These are phyloP conservation scores for Neomorphus geoffroyi DNA, from an alignment of 2,797 vertebrate genomes.

Conservation along the genomic window DNA sequence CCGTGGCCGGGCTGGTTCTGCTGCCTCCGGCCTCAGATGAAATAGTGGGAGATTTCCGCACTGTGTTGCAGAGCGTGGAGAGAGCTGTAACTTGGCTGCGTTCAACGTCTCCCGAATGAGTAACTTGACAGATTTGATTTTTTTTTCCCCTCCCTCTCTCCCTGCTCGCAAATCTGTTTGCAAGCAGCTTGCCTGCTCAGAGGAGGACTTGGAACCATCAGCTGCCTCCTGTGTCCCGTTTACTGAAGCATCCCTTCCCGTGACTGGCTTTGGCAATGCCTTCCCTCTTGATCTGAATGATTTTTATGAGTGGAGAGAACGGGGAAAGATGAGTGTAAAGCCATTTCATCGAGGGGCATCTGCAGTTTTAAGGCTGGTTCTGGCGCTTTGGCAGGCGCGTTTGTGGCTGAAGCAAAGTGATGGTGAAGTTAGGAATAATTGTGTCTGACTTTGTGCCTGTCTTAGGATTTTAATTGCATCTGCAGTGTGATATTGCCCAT, in stretches of 20 bases:
- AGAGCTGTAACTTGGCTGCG: not conserved
- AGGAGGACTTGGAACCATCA: conserved; percentile 52
- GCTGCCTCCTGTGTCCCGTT: conserved; percentile 19
- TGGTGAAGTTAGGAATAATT: not conserved
- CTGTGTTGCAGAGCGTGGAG: not conserved
- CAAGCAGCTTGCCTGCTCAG: conserved; percentile 62
- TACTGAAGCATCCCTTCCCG: conserved; percentile 9
- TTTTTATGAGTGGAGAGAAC: not conserved
- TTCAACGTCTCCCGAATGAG: conserved; percentile 25
- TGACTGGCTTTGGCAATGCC: conserved; percentile 8
- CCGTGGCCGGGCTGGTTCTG: not conserved
- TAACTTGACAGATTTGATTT: conserved; percentile 24
- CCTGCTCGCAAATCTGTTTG: conserved; percentile 64
- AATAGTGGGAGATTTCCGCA: not conserved
- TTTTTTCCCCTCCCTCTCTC: not conserved
- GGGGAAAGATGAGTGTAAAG: not conserved
- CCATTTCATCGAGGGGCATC: not conserved
- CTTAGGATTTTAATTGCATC: not conserved
- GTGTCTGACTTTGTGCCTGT: not conserved
- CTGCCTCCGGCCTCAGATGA: not conserved
- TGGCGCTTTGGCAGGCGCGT: fast-evolving
- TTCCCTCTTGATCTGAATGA: not conserved
- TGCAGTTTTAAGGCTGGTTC: not conserved
- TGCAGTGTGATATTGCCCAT: not conserved
- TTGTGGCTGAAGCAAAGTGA: not conserved